These are phyloP conservation scores for Coenonympha glycerion DNA, from an alignment of 2,888 invertebrate species.

Conservation along the genomic window DNA sequence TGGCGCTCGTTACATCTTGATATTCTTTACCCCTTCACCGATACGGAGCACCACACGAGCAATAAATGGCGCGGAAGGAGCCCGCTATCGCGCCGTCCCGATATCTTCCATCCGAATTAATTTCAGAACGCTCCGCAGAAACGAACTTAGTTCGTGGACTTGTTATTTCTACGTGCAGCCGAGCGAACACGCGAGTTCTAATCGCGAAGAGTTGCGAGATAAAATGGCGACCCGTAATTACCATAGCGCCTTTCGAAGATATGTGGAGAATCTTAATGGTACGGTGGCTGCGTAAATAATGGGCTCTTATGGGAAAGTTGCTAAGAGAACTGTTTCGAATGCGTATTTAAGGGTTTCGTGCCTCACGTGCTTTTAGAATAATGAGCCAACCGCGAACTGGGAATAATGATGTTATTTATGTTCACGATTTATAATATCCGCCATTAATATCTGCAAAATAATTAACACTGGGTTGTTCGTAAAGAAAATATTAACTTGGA, in stretches of 20 bases:
- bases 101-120: slow-evolving; percentile 77
- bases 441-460: neutral
- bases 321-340: slow-evolving; percentile 74
- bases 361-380: slow-evolving; percentile 71
- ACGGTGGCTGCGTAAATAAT: slow-evolving; percentile 75
- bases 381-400: slow-evolving; percentile 61
- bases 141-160: slow-evolving; percentile 72
- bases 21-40: slow-evolving; percentile 76
- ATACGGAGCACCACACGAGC: slow-evolving; percentile 72
- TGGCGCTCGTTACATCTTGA: slow-evolving; percentile 73
- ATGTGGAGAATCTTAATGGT: slow-evolving; percentile 76
- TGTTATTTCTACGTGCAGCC: slow-evolving; percentile 68
- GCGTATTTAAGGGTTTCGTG: slow-evolving; percentile 72
- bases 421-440: slow-evolving; percentile 6
- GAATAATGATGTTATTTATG: slow-evolving; percentile 24
- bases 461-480: neutral
- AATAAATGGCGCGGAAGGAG: slow-evolving; percentile 76
- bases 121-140: slow-evolving; percentile 66
- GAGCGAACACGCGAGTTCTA: slow-evolving; percentile 60
- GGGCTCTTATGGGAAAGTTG: slow-evolving; percentile 76
- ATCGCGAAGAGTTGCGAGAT: slow-evolving; percentile 70
- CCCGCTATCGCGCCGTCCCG: slow-evolving; percentile 68
- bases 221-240: slow-evolving; percentile 76
- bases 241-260: slow-evolving; percentile 75
- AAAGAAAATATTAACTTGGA: no score